phyloP scores from a whole-genome alignment of 2,888 invertebrate species.

The Zaprionus lineosus region DNA sequence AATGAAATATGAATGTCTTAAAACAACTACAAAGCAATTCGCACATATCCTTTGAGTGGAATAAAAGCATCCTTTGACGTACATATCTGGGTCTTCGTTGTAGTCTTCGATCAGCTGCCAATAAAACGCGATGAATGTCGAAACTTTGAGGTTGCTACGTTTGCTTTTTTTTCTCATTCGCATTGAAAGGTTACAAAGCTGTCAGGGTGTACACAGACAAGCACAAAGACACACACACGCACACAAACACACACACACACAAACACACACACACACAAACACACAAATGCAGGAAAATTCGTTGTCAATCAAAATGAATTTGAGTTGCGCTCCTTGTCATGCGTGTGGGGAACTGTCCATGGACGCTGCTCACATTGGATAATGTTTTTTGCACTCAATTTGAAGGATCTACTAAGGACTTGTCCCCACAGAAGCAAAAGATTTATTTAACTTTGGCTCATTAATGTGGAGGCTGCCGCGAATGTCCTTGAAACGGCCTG shows the following conservation, averaged over 20 bases:
- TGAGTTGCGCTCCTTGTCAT: constrained; percentile 8
- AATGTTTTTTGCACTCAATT: constrained; percentile 72
- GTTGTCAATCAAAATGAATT: constrained; percentile 8
- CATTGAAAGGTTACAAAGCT: too few species aligned
- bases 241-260: too few species aligned
- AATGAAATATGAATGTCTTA: too few species aligned
- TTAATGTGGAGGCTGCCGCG: constrained; percentile 32
- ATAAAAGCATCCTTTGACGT: too few species aligned
- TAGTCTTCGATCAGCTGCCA: constrained; percentile 12
- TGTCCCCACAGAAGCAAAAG: constrained; percentile 46
- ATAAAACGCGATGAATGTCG: constrained; percentile 16
- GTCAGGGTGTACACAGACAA: too few species aligned
- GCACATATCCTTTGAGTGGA: too few species aligned
- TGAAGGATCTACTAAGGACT: constrained; percentile 55
- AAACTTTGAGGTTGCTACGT: constrained; percentile 1
- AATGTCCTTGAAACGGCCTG: constrained; percentile 21
- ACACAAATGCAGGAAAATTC: constrained; percentile 9
- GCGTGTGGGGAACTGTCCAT: constrained; percentile 22
- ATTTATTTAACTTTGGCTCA: constrained; percentile 60
- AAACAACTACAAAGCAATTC: too few species aligned
- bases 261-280: too few species aligned
- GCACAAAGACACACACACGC: too few species aligned
- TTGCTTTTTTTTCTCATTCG: neutral
- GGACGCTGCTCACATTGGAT: constrained; percentile 47
- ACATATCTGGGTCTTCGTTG: too few species aligned